Base-by-base conservation (phyloP, 2,113 vertebrate species). In the Rhinogobius similis region DNA sequence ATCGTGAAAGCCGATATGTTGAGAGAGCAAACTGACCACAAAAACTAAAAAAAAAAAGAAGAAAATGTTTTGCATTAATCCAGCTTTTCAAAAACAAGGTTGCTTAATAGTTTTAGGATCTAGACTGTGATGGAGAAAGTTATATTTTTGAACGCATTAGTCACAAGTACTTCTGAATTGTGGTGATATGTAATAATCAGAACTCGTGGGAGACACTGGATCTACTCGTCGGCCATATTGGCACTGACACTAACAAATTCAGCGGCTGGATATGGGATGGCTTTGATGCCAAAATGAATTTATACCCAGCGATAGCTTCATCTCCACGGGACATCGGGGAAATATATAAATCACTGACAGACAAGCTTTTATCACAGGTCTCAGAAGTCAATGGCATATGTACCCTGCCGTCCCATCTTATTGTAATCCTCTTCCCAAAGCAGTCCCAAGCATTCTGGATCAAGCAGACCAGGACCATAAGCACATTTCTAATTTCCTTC, bases 241-340 rank as follows among this genome's bases (percentile, higher is more conserved):
- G 67, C 77, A 65, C 55, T 78, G 81, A 81, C 83, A 87, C 75
- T 86, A 86, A 85, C 87, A 72, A 79, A 86, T 80, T 85, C 79
- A 68, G 78, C 46, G 61, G 79, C 70, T 82, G 58, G 63, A 70
- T 61, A 67, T 32, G 23, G 64, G 10, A 50, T 67, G 62, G 68
- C 82, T 84, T 83, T 86, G 82, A 88, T 86, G 82, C 68, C 78
- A 81, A 44, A 62, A 48, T 75, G 72, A 83, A 87, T 87, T 62
- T 79, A 64, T 58, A 78, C 50, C 52, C 21, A 62, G 27, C 24
- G 46, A 86, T 73, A 72, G 65, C 69, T 83, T 82, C 24, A 87
- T 83, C 75, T 75, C 67, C 20, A 20, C 36, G 39, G 68, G 67
- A 62, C 36, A 65, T 55, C 3, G 69, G 21, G 14, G 41, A 27